Evolutionary conservation across 2,888 invertebrate species (phyloP).

Genomic region (Dryadula phaetusa): DNA sequence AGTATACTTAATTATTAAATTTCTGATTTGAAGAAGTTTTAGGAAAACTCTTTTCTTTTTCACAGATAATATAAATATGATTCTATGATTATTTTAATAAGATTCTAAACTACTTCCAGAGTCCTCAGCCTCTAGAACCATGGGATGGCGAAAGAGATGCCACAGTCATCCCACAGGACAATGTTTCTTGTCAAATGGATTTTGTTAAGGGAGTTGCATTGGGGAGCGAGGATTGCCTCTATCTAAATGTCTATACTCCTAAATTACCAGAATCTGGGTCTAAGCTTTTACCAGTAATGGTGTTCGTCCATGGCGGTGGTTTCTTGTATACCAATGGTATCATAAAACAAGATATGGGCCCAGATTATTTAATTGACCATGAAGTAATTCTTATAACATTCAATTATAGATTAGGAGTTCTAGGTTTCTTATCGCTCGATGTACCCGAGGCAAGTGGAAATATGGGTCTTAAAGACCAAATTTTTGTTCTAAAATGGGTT

Average conservation of each 20-base stretch:
- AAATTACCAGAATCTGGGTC: slow-evolving; percentile 48
- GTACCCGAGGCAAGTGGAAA: slow-evolving; percentile 64
- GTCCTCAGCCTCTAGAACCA: slow-evolving; percentile 64
- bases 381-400: slow-evolving; percentile 67
- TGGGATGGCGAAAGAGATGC: slow-evolving; percentile 79
- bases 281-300: slow-evolving; percentile 59
- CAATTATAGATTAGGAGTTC: slow-evolving; percentile 69
- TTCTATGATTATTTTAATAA: background rate
- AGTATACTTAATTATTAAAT: too few relatives aligned
- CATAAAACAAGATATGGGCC: slow-evolving; percentile 57
- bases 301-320: slow-evolving; percentile 71
- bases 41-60: too few relatives aligned
- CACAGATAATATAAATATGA: too few relatives aligned
- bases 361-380: slow-evolving; percentile 65
- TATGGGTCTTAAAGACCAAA: slow-evolving; percentile 70
- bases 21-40: too few relatives aligned
- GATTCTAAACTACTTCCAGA: slow-evolving; percentile 48
- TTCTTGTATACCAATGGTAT: slow-evolving; percentile 63
- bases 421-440: slow-evolving; percentile 68
- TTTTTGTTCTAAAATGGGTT: slow-evolving; percentile 66
- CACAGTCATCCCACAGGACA: slow-evolving; percentile 59
- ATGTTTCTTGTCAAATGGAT: slow-evolving; percentile 54
- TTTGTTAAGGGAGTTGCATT: slow-evolving; percentile 41
- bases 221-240: slow-evolving; percentile 71
- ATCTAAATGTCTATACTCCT: slow-evolving; percentile 67